These are phyloP conservation scores for Oegoconia quadripuncta DNA, from an alignment of 2,888 invertebrate genomes.

Conservation along the genomic window DNA sequence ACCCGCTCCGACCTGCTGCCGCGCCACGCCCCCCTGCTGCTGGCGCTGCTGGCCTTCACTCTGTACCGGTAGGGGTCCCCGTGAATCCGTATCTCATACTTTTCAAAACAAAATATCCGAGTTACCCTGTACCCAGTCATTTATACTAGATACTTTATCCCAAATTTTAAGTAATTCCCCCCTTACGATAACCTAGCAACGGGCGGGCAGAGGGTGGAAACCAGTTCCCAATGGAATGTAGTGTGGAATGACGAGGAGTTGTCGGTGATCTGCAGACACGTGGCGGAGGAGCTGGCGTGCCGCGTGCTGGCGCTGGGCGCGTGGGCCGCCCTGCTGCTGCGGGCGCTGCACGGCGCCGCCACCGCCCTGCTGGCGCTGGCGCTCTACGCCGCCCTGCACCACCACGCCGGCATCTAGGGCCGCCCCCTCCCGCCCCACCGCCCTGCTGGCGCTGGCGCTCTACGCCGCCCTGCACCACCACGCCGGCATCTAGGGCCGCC, in stretches of 20 bases:
- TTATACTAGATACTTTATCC: neutral
- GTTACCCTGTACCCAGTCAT: neutral
- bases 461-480: too few species aligned
- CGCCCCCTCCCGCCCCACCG: too few species aligned
- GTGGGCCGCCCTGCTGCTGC: too few species aligned
- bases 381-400: too few species aligned
- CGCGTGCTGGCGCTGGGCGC: conserved; percentile 79
- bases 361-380: too few species aligned
- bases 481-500: too few species aligned
- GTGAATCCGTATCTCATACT: neutral
- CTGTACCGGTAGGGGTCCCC: neutral
- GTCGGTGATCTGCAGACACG: conserved; percentile 73
- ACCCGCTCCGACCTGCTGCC: too few species aligned
- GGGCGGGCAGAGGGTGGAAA: neutral
- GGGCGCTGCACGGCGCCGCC: too few species aligned
- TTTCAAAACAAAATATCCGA: neutral
- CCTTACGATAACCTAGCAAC: neutral
- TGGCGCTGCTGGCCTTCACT: neutral
- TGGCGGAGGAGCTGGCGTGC: conserved; percentile 67
- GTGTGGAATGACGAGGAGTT: too few species aligned
- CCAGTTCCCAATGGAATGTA: neutral
- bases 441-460: too few species aligned
- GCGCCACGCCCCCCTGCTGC: neutral
- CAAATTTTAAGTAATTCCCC: neutral
- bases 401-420: too few species aligned